phyloP scores from a whole-genome alignment of 2,888 invertebrate genomes.

The Thyatira batis region DNA sequence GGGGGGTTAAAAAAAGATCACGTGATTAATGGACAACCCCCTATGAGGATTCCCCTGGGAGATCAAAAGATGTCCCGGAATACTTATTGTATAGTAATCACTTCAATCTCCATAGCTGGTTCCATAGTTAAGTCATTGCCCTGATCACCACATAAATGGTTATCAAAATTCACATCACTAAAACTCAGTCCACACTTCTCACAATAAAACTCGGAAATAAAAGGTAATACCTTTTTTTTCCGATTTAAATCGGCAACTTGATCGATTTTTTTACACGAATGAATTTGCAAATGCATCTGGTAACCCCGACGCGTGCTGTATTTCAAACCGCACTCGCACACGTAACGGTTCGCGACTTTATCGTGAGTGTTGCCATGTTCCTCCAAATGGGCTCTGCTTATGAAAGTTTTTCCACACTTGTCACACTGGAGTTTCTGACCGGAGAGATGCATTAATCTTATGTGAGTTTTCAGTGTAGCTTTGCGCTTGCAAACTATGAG shows the following conservation, averaged over 20 bases:
- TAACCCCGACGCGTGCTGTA: constrained; percentile 49
- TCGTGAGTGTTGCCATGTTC: constrained; percentile 53
- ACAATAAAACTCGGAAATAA: not conserved
- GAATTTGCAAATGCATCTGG: constrained; percentile 40
- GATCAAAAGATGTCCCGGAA: no score
- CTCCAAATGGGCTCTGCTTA: constrained; percentile 31
- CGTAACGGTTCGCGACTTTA: constrained; percentile 38
- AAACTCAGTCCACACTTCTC: not conserved
- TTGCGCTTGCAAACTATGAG: constrained; percentile 35
- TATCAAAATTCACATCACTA: not conserved
- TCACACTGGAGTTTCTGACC: constrained; percentile 41
- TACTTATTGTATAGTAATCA: not conserved
- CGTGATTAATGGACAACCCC: no score
- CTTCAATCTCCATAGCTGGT: not conserved
- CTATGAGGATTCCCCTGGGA: no score
- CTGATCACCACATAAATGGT: not conserved
- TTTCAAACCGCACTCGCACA: constrained; percentile 44
- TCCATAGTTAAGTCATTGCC: not conserved
- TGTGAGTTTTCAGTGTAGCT: constrained; percentile 36
- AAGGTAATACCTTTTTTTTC: no score
- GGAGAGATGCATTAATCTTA: constrained; percentile 33
- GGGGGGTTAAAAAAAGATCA: no score
- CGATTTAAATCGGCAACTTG: not conserved
- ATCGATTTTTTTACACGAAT: constrained; percentile 12
- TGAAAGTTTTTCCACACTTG: constrained; percentile 48